Conservation (phyloP, 2,797 vertebrate genomes). For the Prionace glauca region DNA sequence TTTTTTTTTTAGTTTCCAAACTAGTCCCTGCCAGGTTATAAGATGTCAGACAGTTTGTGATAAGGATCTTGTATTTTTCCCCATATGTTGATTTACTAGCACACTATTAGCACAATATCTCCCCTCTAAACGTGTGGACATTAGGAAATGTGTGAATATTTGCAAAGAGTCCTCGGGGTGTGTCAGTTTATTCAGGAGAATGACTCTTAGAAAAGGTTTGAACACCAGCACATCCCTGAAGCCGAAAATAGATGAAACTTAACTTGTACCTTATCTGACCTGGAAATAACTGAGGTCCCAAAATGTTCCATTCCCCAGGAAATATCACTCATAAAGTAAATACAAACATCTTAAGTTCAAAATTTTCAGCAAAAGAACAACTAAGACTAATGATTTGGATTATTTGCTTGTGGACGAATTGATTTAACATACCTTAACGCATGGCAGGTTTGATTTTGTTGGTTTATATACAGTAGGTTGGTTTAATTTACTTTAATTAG, state of each 20-base stretch:
- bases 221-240: neutral
- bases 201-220: neutral
- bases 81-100: neutral
- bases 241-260: neutral
- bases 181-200: neutral
- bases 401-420: neutral
- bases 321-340: neutral
- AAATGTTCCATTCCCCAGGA: neutral
- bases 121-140: neutral
- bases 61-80: neutral
- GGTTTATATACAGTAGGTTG: neutral
- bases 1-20: neutral
- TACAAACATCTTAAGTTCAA: neutral
- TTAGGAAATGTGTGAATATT: neutral
- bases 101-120: neutral
- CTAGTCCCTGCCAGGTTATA: no score
- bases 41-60: neutral
- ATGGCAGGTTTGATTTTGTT: neutral
- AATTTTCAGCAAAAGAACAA: neutral
- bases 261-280: neutral
- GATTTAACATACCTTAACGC: neutral
- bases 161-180: neutral
- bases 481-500: neutral
- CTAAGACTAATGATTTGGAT: neutral
- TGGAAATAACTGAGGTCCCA: neutral